These are phyloP conservation scores for Benitochromis conjunctus DNA, from an alignment of 2,113 vertebrate species.

Conservation along the genomic window DNA sequence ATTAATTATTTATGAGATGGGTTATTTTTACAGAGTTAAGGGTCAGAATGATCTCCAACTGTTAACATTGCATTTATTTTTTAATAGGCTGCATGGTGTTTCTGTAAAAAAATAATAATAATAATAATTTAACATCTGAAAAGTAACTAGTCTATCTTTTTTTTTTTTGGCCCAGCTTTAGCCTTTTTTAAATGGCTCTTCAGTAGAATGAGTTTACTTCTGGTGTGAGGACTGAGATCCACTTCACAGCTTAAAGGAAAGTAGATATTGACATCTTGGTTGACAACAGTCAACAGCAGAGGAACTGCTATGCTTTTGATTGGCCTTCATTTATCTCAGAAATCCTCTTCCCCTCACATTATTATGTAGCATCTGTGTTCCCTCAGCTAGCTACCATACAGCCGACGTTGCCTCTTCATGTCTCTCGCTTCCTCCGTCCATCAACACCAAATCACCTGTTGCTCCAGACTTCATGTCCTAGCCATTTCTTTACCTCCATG, in stretches of 20 bases:
- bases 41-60: neutral
- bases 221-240: neutral
- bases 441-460: slow-evolving; percentile 11
- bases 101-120: too few species aligned
- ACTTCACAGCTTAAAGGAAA: neutral
- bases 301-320: neutral
- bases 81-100: too few species aligned
- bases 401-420: neutral
- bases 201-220: neutral
- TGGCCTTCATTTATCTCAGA: neutral
- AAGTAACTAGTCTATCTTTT: neutral
- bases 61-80: too few species aligned
- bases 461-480: slow-evolving; percentile 4
- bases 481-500: neutral
- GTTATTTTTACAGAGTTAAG: neutral
- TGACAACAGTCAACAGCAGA: neutral
- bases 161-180: neutral
- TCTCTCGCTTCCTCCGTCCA: neutral
- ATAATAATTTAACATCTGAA: neutral
- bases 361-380: neutral
- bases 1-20: neutral
- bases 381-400: slow-evolving; percentile 6
- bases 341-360: neutral
- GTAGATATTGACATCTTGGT: neutral
- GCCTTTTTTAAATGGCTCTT: neutral